Evolutionary conservation across 2,113 vertebrate genomes (phyloP), one percentile per base, ranked within the genome.

Genomic region (Colinus virginianus): DNA sequence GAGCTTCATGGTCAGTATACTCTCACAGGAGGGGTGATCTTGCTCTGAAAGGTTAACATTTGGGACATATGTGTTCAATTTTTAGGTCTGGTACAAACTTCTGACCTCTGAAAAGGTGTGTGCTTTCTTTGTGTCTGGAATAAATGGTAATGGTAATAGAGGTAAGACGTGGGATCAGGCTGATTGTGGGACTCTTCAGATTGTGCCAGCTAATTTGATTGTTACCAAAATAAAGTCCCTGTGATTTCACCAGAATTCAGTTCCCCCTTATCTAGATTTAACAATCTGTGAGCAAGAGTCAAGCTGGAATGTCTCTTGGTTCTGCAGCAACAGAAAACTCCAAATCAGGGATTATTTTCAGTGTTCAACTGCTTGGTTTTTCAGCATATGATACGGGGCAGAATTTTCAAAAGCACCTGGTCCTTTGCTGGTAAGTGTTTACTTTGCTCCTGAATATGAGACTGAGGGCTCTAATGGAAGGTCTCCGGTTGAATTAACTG

Each of bases 331-430:
- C 61, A 87, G 63, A 25, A 80, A 77, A 78, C 56, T 93, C 32
- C 75, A 92, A 80, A 79, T 36, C 2, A 2, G 40, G 43, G 46
- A 36, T 90, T 75, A 51, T 86, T 87, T 93, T 91, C 42, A 56
- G 63, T 75, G 68, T 43, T 67, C 63, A 84, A 7, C 74, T 7
- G 4, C 38, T 74, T 25, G 55, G 32, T 59, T 83, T 92, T 94
- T 61, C 42, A 40, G 46, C n/a, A 28, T 26, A 38, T 22, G n/a
- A 28, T 63, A 40, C 34, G 78, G 76, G 90, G 46, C 34, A 90
- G 64, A 89, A 70, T 89, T 95, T 96, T 90, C 68, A 90, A 92
- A 17, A 90, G 46, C 78, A 82, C 89, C 42, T 90, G 75, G 34
- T 72, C 78, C 49, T 85, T 74, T 82, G 43, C 75, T 90, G 43